Evolutionary conservation across 2,113 vertebrate genomes (phyloP).

Genomic region (Uria lomvia): DNA sequence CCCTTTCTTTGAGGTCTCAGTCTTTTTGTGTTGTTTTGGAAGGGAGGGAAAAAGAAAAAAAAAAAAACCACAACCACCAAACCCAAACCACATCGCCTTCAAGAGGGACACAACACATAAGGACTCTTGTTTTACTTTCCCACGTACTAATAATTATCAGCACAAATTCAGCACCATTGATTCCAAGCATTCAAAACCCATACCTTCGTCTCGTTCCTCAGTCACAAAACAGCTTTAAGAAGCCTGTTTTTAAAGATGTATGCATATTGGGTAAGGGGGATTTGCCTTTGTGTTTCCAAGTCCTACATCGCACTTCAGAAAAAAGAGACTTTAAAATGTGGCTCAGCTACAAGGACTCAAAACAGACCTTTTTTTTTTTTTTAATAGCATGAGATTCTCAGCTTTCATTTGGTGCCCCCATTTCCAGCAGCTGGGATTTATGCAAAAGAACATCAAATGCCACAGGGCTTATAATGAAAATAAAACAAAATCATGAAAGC

Average conservation of each 20-base stretch:
- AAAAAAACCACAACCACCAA: not conserved
- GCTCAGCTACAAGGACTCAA: not conserved
- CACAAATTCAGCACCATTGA: not conserved
- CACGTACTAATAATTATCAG: not conserved
- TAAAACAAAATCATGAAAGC: conserved; percentile 19
- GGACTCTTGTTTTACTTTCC: not conserved
- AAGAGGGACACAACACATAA: not conserved
- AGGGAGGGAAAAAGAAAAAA: not conserved
- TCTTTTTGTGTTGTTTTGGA: not conserved
- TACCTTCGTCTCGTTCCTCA: not conserved
- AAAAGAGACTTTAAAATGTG: not conserved
- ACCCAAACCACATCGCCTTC: not conserved
- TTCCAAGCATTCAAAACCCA: not conserved
- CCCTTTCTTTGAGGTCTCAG: not conserved
- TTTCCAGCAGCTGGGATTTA: conserved; percentile 44
- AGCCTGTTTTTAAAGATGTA: not conserved
- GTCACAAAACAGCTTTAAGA: not conserved
- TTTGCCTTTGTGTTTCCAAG: not conserved
- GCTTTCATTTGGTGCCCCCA: conserved; percentile 18
- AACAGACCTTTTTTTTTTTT: not conserved
- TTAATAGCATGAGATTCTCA: not conserved
- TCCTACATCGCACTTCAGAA: not conserved
- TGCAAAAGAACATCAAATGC: conserved; percentile 52
- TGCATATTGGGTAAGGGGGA: not conserved
- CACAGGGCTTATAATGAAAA: conserved; percentile 43